Evolutionary conservation across 2,113 vertebrate genomes (phyloP).

Genomic region (Gavia stellata): DNA sequence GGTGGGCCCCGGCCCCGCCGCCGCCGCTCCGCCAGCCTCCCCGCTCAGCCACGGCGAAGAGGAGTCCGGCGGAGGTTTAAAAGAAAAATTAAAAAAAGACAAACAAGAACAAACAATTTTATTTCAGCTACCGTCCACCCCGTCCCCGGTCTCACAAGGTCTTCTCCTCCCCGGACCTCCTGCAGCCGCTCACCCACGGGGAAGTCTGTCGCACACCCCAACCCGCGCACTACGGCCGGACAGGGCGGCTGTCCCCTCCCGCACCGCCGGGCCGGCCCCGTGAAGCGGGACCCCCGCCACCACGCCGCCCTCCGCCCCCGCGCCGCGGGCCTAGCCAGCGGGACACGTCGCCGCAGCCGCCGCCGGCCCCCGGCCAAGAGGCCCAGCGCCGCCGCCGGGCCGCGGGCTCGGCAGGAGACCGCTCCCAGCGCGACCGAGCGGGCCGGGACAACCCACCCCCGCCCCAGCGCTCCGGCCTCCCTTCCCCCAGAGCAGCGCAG

Average conservation of each 20-base stretch:
- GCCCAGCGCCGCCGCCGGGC: background rate
- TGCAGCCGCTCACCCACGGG: background rate
- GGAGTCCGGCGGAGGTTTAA: background rate
- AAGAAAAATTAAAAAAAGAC: too few species aligned
- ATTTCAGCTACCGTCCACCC: background rate
- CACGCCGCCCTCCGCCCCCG: background rate
- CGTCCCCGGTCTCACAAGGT: fast-evolving
- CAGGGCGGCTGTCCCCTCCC: background rate
- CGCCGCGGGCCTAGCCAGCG: background rate
- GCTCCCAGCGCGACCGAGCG: background rate
- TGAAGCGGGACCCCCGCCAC: background rate
- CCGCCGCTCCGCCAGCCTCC: background rate
- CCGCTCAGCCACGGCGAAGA: background rate
- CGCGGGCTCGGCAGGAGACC: fast-evolving
- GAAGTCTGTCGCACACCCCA: background rate
- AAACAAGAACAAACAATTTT: fast-evolving
- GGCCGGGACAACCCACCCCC: background rate
- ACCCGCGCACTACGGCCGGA: too few species aligned
- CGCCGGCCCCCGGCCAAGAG: background rate
- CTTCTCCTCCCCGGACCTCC: background rate
- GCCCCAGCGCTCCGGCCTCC: background rate
- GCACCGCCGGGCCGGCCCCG: too few species aligned
- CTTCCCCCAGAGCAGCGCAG: background rate
- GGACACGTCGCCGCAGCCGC: background rate
- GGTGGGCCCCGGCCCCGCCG: background rate